phyloP scores from a whole-genome alignment of 2,113 vertebrate species.

The Noctilio leporinus region DNA sequence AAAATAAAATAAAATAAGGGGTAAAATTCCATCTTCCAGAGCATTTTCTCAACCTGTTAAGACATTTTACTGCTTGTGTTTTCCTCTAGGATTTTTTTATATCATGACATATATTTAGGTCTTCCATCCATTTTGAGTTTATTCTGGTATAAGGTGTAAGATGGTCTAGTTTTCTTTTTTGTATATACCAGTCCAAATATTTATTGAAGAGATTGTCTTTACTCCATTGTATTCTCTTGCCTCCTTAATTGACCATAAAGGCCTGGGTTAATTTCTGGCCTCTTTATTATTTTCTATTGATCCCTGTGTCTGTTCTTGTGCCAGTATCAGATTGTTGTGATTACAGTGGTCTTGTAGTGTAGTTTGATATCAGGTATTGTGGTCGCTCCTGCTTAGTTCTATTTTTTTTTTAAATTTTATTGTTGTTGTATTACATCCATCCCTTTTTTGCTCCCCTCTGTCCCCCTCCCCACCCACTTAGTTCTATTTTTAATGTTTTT shows the following conservation, averaged over 20 bases:
- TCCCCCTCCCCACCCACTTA: no score
- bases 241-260: neutral
- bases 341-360: neutral
- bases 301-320: no score
- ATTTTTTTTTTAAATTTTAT: no score
- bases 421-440: no score
- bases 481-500: no score
- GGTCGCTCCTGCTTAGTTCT: neutral
- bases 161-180: neutral
- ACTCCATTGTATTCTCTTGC: neutral
- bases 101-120: neutral
- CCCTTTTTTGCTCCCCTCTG: no score
- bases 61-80: neutral
- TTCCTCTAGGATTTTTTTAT: neutral
- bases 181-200: neutral
- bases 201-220: neutral
- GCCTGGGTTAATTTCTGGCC: no score
- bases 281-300: no score
- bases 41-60: no score
- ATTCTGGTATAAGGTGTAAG: neutral
- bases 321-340: neutral
- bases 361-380: neutral
- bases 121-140: neutral
- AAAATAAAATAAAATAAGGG: no score
- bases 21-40: no score